Evolutionary conservation across 2,888 invertebrate species (phyloP), one percentile per base, ranked within the genome.

Genomic region (Deroplatys truncata): DNA sequence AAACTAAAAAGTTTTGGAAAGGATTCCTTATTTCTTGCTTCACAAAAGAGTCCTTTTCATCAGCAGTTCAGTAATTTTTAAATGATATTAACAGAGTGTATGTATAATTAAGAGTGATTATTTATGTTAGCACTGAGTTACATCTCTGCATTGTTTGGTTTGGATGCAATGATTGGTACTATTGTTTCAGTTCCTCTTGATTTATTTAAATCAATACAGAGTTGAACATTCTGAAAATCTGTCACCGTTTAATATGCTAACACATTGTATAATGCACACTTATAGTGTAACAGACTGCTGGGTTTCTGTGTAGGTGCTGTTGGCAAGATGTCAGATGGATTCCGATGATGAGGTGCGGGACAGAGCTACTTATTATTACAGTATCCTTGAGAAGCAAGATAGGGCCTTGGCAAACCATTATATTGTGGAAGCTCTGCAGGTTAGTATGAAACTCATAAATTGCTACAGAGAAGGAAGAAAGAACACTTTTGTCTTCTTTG

Each of bases 331-430:
- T 92, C 97, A 98, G 93, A 95, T 99, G 94, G 99, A 99, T 93
- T 97, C 98, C 0, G 99, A 99, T 93, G 99, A 99, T 93, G 99
- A 99, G 94, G 99, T 99, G 0, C 95, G 99, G 72, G 99, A 99
- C 94, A 95, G 99, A 84, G 99, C 99, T 16, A 98, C 99, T 0
- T 99, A 98, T 93, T 99, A 99, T 94, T 97, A 98, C 92, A 96
- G 96, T 83, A 96, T 99, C 91, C 94, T 99, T 35, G 96, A 96
- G 91, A 95, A 96, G 1, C 95, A 95, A 85, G 96, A 97, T 92
- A 94, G 95, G 89, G 94, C 96, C 86, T 93, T 98, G 28, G 96
- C 96, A 91, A 97, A 97, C 91, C 96, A 96, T 92, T 98, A 96
- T 93, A 97, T 97, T 49, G 94, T 97, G 86, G 96, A 97, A 92